Conservation (phyloP, 2,888 invertebrate genomes). For the Scrobipalpa costella region DNA sequence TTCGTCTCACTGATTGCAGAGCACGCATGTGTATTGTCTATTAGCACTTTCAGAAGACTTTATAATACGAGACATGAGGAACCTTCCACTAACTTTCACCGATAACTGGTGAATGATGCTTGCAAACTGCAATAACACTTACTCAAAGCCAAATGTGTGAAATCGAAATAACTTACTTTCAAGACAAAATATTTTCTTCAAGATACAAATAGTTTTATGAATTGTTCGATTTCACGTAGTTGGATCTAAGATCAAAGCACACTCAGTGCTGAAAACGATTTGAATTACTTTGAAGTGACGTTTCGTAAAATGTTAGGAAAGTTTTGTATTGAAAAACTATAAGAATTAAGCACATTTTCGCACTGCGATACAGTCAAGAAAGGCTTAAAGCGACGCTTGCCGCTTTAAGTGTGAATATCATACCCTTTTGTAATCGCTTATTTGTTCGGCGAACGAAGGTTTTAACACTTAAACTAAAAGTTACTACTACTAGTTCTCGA, state of each 20-base stretch:
- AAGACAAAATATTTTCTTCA: too few species aligned
- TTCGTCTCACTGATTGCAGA: slow-evolving; percentile 62
- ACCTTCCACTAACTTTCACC: slow-evolving; percentile 70
- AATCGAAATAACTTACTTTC: background rate
- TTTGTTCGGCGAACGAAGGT: slow-evolving; percentile 59
- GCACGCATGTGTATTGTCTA: slow-evolving; percentile 76
- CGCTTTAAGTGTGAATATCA: slow-evolving; percentile 71
- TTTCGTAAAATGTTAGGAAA: background rate
- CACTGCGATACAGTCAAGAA: slow-evolving; percentile 63
- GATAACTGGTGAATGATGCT: slow-evolving; percentile 69
- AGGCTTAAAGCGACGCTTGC: slow-evolving; percentile 73
- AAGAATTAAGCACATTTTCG: slow-evolving; percentile 58
- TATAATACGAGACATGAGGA: slow-evolving; percentile 38
- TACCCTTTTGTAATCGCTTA: slow-evolving; percentile 55
- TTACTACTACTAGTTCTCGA: background rate
- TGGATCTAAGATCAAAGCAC: slow-evolving; percentile 8
- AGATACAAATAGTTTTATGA: background rate
- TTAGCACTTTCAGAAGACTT: slow-evolving; percentile 59
- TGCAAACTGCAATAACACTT: slow-evolving; percentile 64
- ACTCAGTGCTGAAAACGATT: background rate
- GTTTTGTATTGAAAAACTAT: background rate
- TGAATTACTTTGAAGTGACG: background rate
- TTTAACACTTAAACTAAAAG: background rate
- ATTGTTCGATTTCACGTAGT: background rate
- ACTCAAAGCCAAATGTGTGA: slow-evolving; percentile 27